These are phyloP conservation scores for Numenius phaeopus DNA, from an alignment of 2,797 vertebrate species.

Conservation along the genomic window DNA sequence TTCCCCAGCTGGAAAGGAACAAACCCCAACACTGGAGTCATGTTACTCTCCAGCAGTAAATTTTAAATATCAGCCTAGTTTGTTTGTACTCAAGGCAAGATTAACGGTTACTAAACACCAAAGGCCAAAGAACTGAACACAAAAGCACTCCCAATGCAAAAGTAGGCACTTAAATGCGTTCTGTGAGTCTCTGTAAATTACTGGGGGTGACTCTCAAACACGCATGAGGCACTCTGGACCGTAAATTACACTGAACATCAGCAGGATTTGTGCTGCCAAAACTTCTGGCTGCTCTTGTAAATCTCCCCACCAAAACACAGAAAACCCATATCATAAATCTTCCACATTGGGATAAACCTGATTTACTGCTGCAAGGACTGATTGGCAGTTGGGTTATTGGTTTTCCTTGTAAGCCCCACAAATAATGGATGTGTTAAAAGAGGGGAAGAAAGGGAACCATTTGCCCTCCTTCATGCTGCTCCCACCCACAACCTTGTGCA, in stretches of 20 bases:
- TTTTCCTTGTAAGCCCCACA: not conserved
- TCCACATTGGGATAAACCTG: not conserved
- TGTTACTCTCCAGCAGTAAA: not conserved
- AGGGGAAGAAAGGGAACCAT: not conserved
- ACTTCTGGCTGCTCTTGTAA: conserved; percentile 11
- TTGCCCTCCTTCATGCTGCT: not conserved
- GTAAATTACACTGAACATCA: conserved; percentile 22
- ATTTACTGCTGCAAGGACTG: conserved; percentile 25
- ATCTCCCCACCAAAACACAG: conserved; percentile 27
- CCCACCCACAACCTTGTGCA: not conserved
- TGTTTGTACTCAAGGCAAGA: conserved; percentile 2
- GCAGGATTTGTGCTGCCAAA: conserved; percentile 24
- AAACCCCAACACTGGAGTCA: not conserved
- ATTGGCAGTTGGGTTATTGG: not conserved
- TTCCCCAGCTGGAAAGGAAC: not conserved
- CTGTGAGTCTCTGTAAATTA: conserved; percentile 14
- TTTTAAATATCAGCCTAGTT: not conserved
- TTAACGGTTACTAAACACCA: not conserved
- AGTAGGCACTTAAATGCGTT: not conserved
- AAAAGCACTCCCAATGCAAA: not conserved
- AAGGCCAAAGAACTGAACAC: not conserved
- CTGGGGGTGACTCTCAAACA: not conserved
- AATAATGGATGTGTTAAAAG: not conserved
- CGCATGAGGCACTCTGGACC: not conserved
- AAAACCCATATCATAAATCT: conserved; percentile 9